Base-by-base conservation (phyloP, 2,797 vertebrate genomes). In the Cirrhinus molitorella region DNA sequence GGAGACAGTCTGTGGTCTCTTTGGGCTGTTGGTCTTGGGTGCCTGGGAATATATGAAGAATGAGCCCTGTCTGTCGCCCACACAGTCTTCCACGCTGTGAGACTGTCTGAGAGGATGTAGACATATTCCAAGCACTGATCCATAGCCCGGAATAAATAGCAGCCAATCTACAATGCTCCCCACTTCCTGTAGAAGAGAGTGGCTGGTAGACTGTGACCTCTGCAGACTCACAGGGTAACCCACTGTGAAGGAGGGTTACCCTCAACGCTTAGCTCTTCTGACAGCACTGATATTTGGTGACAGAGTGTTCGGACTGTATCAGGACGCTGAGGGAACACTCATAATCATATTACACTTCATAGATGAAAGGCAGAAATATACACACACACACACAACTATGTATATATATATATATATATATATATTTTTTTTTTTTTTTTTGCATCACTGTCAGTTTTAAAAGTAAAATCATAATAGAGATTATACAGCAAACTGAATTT, bases 81-180 rank as follows among this genome's bases (percentile, higher is more conserved):
- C 94, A 90, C 93, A 85, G 92, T 90, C 90, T 91, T 95, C 91
- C 92, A 89, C 90, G 93, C 93, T 95, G 94, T 95, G 94, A 95
- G 95, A 95, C 94, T 95, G 94, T 92, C 92, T 95, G 94, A 94
- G 93, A 94, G 94, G 93, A 96, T 96, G 95, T 95, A 95, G 95
- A 96, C 95, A 93, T 96, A 95, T 96, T 96, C 95, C 91, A 92
- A 91, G 92, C 95, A 90, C 92, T 95, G 95, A 96, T 95, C 95
- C 95, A 95, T 96, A 92, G 93, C 93, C 87, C 89, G 91, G 93
- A 92, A 94, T 95, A 95, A 95, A 95, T 94, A 95, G 94, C 89
- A 93, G 91, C 92, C 90, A 91, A 93, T 92, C 92, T 40, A 31
- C 34, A 37, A 89, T 84, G 88, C 90, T 83, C 81, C 91, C 92